phyloP scores from a whole-genome alignment of 2,113 vertebrate species.

The Cnemophilus loriae region DNA sequence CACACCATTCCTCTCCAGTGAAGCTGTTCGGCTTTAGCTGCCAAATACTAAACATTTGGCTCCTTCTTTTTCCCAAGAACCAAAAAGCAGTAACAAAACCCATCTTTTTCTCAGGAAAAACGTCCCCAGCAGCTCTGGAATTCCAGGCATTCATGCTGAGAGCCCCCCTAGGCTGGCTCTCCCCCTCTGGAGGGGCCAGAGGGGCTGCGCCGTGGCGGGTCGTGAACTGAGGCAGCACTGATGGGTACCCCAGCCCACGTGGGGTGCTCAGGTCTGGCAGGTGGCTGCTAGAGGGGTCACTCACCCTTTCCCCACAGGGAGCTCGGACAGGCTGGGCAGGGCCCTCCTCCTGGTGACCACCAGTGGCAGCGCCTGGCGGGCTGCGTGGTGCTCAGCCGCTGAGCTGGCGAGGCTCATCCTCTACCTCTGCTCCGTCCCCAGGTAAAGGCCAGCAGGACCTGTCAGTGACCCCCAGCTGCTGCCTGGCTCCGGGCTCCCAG shows the following conservation, averaged over 20 bases:
- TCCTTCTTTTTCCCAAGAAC: constrained; percentile 3
- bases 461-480: not conserved
- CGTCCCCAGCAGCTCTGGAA: not conserved
- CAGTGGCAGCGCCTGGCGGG: constrained; percentile 72
- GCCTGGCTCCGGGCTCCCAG: not conserved
- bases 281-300: not conserved
- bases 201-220: not conserved
- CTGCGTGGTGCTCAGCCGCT: constrained; percentile 64
- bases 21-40: constrained; percentile 6
- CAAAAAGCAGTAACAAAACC: not conserved
- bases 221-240: not conserved
- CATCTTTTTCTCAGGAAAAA: not conserved
- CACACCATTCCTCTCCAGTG: constrained; percentile 58
- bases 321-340: constrained; percentile 79
- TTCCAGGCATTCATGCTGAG: rapidly evolving
- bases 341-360: constrained; percentile 83
- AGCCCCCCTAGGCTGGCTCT: not conserved
- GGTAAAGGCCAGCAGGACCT: constrained; percentile 65
- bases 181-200: not conserved
- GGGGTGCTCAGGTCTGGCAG: not conserved
- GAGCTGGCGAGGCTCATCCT: constrained; percentile 79
- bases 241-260: not conserved
- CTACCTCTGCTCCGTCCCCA: constrained; percentile 80
- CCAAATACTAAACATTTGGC: constrained; percentile 33
- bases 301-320: constrained; percentile 63